phyloP scores from a whole-genome alignment of 2,113 vertebrate species.

The Rhagologus leucostigma region DNA sequence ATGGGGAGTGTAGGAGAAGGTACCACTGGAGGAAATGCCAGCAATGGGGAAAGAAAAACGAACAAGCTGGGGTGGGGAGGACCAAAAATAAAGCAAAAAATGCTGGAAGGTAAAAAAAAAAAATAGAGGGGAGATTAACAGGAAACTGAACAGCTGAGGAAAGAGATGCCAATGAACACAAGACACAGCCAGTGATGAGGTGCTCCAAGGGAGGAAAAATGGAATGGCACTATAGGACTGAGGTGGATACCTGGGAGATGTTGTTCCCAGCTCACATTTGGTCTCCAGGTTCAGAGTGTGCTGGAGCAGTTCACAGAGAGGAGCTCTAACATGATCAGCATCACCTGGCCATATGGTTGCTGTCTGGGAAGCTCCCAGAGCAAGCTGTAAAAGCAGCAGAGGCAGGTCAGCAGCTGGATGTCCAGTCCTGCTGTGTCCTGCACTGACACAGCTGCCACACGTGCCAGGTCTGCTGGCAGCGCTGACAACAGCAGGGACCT shows the following conservation, averaged over 20 bases:
- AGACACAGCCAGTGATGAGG: not conserved
- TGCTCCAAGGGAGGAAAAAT: not conserved
- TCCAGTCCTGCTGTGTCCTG: not conserved
- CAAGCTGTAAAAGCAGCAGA: not conserved
- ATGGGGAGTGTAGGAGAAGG: not conserved
- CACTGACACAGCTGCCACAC: not conserved
- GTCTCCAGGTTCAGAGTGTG: not conserved
- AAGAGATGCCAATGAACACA: not conserved
- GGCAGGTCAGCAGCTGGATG: not conserved
- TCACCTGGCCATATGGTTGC: accelerated
- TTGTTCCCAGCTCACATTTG: not conserved
- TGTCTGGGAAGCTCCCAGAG: not conserved
- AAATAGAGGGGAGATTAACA: not conserved
- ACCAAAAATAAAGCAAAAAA: not conserved
- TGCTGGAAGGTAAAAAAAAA: not conserved
- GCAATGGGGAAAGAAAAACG: not conserved
- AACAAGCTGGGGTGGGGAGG: not conserved
- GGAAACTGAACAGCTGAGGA: not conserved
- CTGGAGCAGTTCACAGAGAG: not conserved
- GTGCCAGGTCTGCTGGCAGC: not conserved
- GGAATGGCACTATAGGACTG: not conserved
- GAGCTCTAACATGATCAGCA: not conserved
- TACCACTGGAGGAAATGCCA: not conserved
- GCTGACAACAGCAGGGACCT: not conserved
- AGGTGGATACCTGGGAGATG: not conserved